Evolutionary conservation across 2,113 vertebrate species (phyloP).

Genomic region (Colinus virginianus): DNA sequence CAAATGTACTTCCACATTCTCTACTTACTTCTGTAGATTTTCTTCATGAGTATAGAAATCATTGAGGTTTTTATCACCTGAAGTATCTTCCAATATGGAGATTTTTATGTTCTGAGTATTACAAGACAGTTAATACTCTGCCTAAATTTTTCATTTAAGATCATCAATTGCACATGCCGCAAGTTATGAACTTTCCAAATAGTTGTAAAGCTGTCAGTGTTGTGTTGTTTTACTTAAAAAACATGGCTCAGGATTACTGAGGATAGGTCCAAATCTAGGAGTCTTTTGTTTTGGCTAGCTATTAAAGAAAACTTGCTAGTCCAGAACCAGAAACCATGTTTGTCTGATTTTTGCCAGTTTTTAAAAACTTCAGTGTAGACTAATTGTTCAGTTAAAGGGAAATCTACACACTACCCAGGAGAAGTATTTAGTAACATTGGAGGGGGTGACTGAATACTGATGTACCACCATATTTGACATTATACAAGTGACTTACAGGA

Average conservation of each 20-base stretch:
- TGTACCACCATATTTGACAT: neutral
- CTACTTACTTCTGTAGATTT: neutral
- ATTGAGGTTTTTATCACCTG: neutral
- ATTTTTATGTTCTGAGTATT: neutral
- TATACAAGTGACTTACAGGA: neutral
- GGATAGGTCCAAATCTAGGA: neutral
- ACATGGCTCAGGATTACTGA: neutral
- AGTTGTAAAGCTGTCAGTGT: fast-evolving
- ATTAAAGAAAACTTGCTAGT: neutral
- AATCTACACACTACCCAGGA: neutral
- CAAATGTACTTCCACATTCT: neutral
- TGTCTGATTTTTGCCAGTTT: neutral
- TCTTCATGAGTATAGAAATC: fast-evolving
- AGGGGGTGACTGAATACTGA: neutral
- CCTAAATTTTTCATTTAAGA: neutral
- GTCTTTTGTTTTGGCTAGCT: neutral
- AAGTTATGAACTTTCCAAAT: neutral
- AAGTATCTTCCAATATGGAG: neutral
- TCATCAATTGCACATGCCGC: neutral
- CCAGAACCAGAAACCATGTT: neutral
- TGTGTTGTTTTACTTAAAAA: neutral
- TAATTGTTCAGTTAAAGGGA: neutral
- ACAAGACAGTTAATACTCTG: neutral
- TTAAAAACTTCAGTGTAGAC: neutral
- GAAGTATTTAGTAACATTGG: neutral